Percentiles rank a stretch among this genome's conserved stretches.
These are phyloP conservation scores for Candoia aspera DNA, from an alignment of 2,113 vertebrate genomes.

Conservation along the genomic window DNA sequence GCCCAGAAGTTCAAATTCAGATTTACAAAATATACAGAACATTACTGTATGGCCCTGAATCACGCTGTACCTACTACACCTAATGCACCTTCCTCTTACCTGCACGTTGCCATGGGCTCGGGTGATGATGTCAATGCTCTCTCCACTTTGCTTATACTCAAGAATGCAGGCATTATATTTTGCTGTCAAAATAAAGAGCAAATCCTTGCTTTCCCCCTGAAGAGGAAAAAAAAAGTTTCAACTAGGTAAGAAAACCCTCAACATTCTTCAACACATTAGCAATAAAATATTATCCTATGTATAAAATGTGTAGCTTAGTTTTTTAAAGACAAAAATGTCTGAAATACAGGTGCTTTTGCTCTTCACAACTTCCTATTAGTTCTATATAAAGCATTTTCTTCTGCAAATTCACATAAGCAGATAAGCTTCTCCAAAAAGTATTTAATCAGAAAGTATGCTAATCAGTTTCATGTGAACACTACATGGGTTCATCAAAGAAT, in stretches of 20 bases:
- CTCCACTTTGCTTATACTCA: conserved; percentile 96
- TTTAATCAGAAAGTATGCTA: background rate
- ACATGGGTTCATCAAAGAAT: background rate
- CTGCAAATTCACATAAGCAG: background rate
- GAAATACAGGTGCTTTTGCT: background rate
- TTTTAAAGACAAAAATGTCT: background rate
- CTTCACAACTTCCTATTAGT: background rate
- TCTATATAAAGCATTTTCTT: background rate
- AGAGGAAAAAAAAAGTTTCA: background rate
- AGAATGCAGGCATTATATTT: conserved; percentile 99
- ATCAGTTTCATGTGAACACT: background rate
- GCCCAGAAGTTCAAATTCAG: background rate
- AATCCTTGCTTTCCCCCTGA: conserved; percentile 95
- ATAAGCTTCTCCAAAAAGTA: background rate
- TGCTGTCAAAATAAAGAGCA: conserved; percentile 95
- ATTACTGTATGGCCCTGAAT: fast-evolving
- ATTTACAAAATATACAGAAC: fast-evolving
- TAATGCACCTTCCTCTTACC: conserved; percentile 71
- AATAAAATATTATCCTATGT: background rate
- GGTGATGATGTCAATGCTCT: conserved; percentile 97
- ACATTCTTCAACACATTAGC: background rate
- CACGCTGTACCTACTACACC: fast-evolving
- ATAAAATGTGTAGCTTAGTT: background rate
- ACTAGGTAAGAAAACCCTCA: background rate
- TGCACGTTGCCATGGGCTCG: conserved; percentile 96